A percentile compares a stretch with the other conserved stretches of the same genome.
phyloP scores from a whole-genome alignment of 2,797 vertebrate genomes.

The Anguilla anguilla region DNA sequence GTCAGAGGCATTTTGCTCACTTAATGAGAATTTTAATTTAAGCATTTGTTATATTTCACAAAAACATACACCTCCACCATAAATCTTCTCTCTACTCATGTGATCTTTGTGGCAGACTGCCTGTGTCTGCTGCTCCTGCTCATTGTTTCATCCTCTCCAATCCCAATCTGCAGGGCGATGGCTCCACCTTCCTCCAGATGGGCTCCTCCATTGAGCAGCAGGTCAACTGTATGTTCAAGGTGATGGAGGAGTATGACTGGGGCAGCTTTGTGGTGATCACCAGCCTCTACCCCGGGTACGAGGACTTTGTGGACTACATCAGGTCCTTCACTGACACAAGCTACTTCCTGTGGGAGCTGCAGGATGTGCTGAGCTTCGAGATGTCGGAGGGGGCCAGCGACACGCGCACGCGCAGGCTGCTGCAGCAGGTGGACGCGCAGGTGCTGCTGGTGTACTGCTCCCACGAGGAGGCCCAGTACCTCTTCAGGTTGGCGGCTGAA shows the following conservation, averaged over 20 bases:
- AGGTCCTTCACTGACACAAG: slow-evolving; percentile 87
- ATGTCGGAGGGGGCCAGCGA: slow-evolving; percentile 84
- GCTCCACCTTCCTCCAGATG: slow-evolving; percentile 93
- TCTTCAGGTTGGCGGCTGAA: slow-evolving; percentile 84
- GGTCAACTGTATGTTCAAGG: slow-evolving; percentile 95
- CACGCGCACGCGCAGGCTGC: slow-evolving; percentile 77
- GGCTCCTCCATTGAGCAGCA: slow-evolving; percentile 95
- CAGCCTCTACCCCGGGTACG: slow-evolving; percentile 91
- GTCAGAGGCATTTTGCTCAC: background rate
- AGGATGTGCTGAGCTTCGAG: slow-evolving; percentile 90
- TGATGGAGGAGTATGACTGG: slow-evolving; percentile 97
- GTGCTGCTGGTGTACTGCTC: slow-evolving; percentile 94
- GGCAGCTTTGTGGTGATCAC: slow-evolving; percentile 92
- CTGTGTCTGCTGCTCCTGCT: background rate
- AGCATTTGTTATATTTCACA: background rate
- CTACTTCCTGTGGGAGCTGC: slow-evolving; percentile 91
- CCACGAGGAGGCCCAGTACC: slow-evolving; percentile 88
- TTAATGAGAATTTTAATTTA: background rate
- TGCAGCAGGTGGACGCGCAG: slow-evolving; percentile 91
- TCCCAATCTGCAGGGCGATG: slow-evolving; percentile 75
- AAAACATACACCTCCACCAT: background rate
- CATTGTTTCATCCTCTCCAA: background rate
- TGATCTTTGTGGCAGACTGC: background rate
- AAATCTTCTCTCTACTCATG: background rate
- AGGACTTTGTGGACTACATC: slow-evolving; percentile 87